Evolutionary conservation across 1,140 invertebrate species (phyloP), one percentile per base, ranked within the genome.

Genomic region (Bactericera cockerelli): DNA sequence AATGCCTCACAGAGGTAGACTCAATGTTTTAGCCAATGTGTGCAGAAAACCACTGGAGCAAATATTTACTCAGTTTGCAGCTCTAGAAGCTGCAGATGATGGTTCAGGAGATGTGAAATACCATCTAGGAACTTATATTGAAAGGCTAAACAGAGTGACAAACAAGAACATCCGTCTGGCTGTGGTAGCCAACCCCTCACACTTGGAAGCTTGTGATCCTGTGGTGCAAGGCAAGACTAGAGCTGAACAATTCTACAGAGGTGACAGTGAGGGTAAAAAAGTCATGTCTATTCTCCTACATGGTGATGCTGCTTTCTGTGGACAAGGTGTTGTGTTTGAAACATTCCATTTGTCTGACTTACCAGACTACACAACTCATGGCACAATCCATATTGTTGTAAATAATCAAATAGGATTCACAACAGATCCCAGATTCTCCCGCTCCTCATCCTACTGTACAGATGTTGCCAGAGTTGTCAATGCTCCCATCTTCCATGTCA

Each of bases 31-130:
- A 62, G 93, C 96, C 13, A 99, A 99, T 71, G 95, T 99, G 1
- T 98, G 94, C 69, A 83, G 95, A 55, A 98, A 98, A 74, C 95
- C 96, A 3, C 75, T 99, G 26, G 91, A 93, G 69, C 93, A 98
- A 70, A 89, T 99, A 67, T 96, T 99, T 69, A 93, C 92, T 3
- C 95, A 99, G 72, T 99, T 99, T 70, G 92, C 92, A 68, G 93
- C 90, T 62, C 78, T 99, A 26, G 91, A 97, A 76, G 88, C 93
- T 16, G 88, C 88, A 61, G 95, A 98, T 77, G 95, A 94, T 73
- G 94, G 93, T 56, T 97, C 93, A 62, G 96, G 96, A 67, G 96
- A 99, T 78, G 96, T 99, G 0, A 99, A 99, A 75, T 99, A 99
- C 74, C 96, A 99, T 76, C 80, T 99, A 70, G 96, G 96, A 58